Conservation (phyloP, 2,113 vertebrate species). For the Lagopus muta region DNA sequence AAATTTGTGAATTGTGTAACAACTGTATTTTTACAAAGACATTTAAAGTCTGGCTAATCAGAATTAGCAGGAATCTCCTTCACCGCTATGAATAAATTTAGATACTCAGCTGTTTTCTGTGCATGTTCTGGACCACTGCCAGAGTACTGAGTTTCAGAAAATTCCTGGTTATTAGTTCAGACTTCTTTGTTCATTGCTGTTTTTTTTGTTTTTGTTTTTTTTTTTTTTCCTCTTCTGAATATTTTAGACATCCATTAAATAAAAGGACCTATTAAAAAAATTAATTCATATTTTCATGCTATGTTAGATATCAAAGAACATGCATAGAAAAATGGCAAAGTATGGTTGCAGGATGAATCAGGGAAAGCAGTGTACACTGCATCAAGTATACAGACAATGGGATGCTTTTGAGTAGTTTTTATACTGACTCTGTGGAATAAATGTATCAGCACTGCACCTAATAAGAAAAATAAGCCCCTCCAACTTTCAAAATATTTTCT, state of each 20-base stretch:
- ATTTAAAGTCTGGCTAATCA: not conserved
- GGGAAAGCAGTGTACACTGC: not conserved
- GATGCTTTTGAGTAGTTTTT: not conserved
- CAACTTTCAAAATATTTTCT: not conserved
- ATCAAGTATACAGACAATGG: not conserved
- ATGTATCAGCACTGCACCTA: fast-evolving
- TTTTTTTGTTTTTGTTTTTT: not conserved
- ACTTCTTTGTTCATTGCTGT: fast-evolving
- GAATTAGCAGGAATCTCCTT: not conserved
- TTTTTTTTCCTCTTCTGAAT: not conserved
- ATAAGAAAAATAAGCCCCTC: not conserved
- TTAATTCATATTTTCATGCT: not conserved
- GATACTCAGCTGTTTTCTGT: fast-evolving
- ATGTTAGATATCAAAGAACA: not conserved
- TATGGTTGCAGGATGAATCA: not conserved
- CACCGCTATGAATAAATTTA: not conserved
- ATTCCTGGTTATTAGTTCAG: not conserved
- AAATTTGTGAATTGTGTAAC: not conserved
- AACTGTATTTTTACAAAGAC: not conserved
- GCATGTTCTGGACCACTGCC: not conserved
- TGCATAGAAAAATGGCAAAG: not conserved
- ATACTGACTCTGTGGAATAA: not conserved
- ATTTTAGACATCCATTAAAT: not conserved
- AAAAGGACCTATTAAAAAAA: not conserved
- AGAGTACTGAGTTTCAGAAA: not conserved